Base-by-base conservation (phyloP, 1,140 invertebrate species). In the Colletes latitarsis region DNA sequence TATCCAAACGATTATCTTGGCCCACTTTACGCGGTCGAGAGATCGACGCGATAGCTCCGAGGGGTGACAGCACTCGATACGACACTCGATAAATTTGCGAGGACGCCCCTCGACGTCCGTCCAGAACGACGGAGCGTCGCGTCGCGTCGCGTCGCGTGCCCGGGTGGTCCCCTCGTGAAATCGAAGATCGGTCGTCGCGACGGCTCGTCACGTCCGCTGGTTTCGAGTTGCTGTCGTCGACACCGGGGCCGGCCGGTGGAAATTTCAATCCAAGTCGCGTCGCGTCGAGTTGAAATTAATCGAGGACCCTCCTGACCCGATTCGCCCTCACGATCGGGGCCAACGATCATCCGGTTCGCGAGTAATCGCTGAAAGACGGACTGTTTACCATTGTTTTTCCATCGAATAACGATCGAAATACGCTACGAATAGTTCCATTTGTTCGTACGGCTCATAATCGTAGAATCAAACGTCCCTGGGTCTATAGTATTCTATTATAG, bases 1-100 rank as follows among this genome's bases (percentile, higher is more conserved):
- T 80, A 80, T 80, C 77, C 17, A 39, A 66, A 57, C 77, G 77
- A 74, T 74, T 80, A 80, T 80, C 77, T 74, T 80, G 77, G 77
- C 77, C 77, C 77, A 74, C 71, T 80, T 80, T 78, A 71, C 46
- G 67, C 60, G 62, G 19, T 10, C 49, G 21, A 19, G 62, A 74
- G 77, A 80, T 80, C 58, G 77, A 80, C 71, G 46, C 39, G 77
- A 80, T 80, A 71, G 77, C 58, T 66, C 62, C 77, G 15, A 58
- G 43, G 52, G 62, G 46, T 58, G 77, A 79, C 70, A 67, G 71
- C 69, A 58, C 71, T 80, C 71, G 77, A 80, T 74, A 67, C 49
- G 77, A 74, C 77, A 58, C 71, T 74, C 71, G 76, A 78, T 78
- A 72, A 78, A 78, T 78, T 78, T 49, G 70, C 76, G 76, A 70